Evolutionary conservation across 2,888 invertebrate genomes (phyloP).

Genomic region (Rhodophaea formosa): DNA sequence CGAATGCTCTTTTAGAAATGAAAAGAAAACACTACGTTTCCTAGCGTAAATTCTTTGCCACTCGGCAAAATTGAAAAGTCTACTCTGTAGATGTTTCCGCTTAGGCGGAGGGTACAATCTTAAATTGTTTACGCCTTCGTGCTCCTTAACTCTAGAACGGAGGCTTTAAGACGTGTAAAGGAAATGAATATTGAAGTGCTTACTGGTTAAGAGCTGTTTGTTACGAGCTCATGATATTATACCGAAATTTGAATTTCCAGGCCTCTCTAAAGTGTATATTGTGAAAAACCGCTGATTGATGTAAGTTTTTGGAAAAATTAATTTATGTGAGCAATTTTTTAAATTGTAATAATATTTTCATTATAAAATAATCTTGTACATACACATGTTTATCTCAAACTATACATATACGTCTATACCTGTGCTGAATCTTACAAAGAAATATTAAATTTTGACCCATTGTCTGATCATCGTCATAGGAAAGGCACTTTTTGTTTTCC

Average conservation of each 20-base stretch:
- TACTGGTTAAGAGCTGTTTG: slow-evolving; percentile 25
- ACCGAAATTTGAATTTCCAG: slow-evolving; percentile 14
- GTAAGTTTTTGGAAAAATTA: too few relatives aligned
- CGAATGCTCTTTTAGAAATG: slow-evolving; percentile 66
- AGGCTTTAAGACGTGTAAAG: slow-evolving; percentile 34
- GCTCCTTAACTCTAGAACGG: slow-evolving; percentile 55
- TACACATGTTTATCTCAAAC: too few relatives aligned
- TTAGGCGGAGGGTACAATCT: slow-evolving; percentile 61
- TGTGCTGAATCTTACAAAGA: too few relatives aligned
- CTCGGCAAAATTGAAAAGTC: slow-evolving; percentile 76
- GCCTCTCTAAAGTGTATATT: too few relatives aligned
- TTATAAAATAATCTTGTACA: too few relatives aligned
- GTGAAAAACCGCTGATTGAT: too few relatives aligned
- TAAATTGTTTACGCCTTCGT: slow-evolving; percentile 65
- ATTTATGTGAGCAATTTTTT: too few relatives aligned
- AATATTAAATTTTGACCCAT: too few relatives aligned
- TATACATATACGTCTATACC: too few relatives aligned
- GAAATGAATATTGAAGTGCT: slow-evolving; percentile 34
- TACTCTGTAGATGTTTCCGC: slow-evolving; percentile 62
- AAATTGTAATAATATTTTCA: too few relatives aligned
- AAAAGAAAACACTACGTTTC: slow-evolving; percentile 66
- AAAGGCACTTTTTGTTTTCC: too few relatives aligned
- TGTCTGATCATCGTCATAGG: too few relatives aligned
- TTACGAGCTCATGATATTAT: slow-evolving; percentile 16
- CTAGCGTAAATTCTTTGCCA: slow-evolving; percentile 64